Percentiles rank a stretch among this genome's conserved stretches.
Conservation (phyloP, 1,140 invertebrate genomes). For the Panagrolaimus sp. region DNA sequence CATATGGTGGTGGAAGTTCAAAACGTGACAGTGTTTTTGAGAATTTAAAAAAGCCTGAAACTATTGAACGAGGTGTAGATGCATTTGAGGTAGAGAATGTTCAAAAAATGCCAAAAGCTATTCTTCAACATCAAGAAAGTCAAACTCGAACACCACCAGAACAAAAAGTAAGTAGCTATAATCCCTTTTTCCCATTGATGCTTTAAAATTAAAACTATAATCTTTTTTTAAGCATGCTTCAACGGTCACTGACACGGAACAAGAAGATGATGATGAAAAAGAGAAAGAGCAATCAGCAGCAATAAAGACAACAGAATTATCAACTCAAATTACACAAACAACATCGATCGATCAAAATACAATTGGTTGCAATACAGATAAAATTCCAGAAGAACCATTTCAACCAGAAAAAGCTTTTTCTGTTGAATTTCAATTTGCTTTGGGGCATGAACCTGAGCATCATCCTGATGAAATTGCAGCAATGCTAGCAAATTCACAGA, state of each 20-base stretch:
- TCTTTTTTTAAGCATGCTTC: too few species aligned
- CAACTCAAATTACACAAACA: neutral
- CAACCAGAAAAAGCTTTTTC: neutral
- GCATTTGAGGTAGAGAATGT: neutral
- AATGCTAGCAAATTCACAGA: conserved; percentile 1
- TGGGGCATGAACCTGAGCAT: conserved; percentile 39
- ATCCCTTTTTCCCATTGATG: too few species aligned
- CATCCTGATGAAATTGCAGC: neutral
- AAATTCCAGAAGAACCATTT: conserved; percentile 20
- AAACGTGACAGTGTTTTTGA: too few species aligned
- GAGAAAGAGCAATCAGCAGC: too few species aligned
- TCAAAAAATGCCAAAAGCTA: neutral
- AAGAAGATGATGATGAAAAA: too few species aligned
- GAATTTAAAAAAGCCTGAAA: too few species aligned
- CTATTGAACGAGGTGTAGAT: neutral
- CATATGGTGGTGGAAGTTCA: too few species aligned
- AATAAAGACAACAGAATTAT: too few species aligned
- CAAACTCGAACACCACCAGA: neutral
- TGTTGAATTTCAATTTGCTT: conserved; percentile 40
- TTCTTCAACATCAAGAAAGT: neutral
- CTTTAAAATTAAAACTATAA: too few species aligned
- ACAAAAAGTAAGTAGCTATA: neutral
- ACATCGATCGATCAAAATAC: neutral
- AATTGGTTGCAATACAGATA: neutral
- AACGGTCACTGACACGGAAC: too few species aligned